These are phyloP conservation scores for Tyria jacobaeae DNA, from an alignment of 2,888 invertebrate species.

Conservation along the genomic window DNA sequence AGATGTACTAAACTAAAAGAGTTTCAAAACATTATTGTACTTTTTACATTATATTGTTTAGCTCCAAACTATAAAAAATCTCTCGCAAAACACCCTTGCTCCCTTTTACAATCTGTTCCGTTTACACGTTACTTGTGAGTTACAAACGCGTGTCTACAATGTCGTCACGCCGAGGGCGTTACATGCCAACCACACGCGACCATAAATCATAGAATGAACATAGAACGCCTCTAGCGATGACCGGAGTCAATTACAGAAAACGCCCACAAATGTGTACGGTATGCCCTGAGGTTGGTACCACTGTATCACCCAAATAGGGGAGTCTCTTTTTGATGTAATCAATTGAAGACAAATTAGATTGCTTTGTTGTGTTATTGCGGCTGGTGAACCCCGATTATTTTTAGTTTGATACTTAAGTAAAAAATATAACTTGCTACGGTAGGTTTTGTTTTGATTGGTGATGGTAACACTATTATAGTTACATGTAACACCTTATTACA, in stretches of 20 bases:
- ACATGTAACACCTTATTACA: too few relatives aligned
- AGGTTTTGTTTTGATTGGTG: background rate
- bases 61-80: background rate
- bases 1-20: background rate
- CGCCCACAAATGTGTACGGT: slow-evolving; percentile 40
- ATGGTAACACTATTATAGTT: background rate
- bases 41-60: background rate
- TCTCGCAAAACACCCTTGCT: slow-evolving; percentile 1
- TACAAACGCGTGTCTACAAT: slow-evolving; percentile 8
- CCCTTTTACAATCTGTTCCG: slow-evolving; percentile 8
- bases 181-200: slow-evolving; percentile 51
- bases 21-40: background rate
- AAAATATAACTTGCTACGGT: background rate
- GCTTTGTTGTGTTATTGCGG: slow-evolving; percentile 12
- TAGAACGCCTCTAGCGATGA: slow-evolving; percentile 53
- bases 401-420: background rate
- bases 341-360: slow-evolving; percentile 18
- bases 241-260: slow-evolving; percentile 49
- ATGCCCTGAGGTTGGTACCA: slow-evolving; percentile 39
- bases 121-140: slow-evolving; percentile 3
- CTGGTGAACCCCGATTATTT: background rate
- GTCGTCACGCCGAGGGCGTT: slow-evolving; percentile 37
- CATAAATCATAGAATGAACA: slow-evolving; percentile 59
- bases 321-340: slow-evolving; percentile 24
- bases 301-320: slow-evolving; percentile 28